These are phyloP conservation scores for Arnoldichthys spilopterus DNA, from an alignment of 2,797 vertebrate genomes.

Conservation along the genomic window DNA sequence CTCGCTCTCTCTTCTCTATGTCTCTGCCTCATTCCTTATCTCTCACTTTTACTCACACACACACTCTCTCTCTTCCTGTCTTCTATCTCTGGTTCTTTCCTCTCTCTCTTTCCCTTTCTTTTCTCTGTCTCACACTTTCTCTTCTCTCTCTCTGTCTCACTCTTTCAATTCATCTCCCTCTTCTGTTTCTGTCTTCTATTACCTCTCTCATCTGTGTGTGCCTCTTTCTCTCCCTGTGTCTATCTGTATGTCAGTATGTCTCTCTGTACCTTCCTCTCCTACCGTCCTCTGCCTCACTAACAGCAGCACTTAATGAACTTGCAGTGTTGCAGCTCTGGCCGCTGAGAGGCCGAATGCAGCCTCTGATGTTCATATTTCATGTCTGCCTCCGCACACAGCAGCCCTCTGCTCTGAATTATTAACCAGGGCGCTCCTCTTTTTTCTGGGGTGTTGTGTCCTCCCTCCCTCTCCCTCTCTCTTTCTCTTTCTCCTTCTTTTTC, in stretches of 20 bases:
- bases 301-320: conserved; percentile 74
- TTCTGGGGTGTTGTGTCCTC: conserved; percentile 59
- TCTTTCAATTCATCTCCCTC: background rate
- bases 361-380: conserved; percentile 78
- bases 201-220: background rate
- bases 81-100: conserved; percentile 11
- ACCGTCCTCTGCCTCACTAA: background rate
- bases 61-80: conserved; percentile 2
- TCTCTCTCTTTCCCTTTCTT: conserved; percentile 10
- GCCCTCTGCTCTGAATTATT: conserved; percentile 79
- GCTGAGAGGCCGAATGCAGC: conserved; percentile 69
- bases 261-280: background rate
- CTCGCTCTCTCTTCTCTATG: background rate
- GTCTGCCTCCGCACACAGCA: conserved; percentile 74
- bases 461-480: conserved; percentile 35
- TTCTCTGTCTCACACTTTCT: conserved; percentile 36
- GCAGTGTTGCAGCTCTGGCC: conserved; percentile 54
- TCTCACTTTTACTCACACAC: background rate
- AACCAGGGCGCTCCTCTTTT: conserved; percentile 72
- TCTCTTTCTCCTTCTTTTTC: conserved; percentile 30
- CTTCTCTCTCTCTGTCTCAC: conserved; percentile 28
- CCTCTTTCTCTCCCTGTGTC: conserved; percentile 38
- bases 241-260: background rate
- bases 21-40: background rate
- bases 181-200: background rate